Conservation (phyloP, 1,140 invertebrate species). For the Diabrotica virgifera region DNA sequence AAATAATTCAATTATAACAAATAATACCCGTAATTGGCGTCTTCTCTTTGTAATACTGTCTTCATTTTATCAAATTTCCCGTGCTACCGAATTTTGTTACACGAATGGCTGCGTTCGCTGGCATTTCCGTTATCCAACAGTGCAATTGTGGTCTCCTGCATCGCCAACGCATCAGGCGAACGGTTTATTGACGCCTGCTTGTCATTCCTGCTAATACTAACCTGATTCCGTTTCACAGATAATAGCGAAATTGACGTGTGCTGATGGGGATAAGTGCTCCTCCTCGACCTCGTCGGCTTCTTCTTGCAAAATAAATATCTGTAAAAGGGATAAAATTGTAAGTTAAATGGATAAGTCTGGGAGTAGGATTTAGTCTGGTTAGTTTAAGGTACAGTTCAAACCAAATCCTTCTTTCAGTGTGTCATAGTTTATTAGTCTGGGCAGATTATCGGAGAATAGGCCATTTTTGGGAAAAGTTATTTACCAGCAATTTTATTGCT, state of each 20-base stretch:
- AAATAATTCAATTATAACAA: no score
- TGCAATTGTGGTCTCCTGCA: neutral
- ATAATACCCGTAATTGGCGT: no score
- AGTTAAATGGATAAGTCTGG: no score
- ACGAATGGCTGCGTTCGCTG: neutral
- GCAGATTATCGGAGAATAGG: no score
- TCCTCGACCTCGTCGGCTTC: neutral
- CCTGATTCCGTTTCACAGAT: neutral
- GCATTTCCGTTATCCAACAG: neutral
- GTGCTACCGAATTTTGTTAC: neutral
- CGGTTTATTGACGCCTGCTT: neutral
- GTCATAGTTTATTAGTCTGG: no score
- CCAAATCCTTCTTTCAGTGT: no score
- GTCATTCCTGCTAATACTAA: neutral
- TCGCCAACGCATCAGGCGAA: neutral
- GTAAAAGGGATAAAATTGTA: neutral
- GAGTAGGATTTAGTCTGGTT: no score
- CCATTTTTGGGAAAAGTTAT: no score
- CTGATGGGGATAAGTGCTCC: neutral
- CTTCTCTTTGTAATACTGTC: no score
- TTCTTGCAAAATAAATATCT: constrained; percentile 3
- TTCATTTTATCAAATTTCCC: neutral
- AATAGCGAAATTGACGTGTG: constrained; percentile 6
- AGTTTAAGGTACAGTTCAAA: no score
- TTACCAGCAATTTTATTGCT: no score